Conservation (phyloP, 2,113 vertebrate species). For the Bostrychus sinensis region DNA sequence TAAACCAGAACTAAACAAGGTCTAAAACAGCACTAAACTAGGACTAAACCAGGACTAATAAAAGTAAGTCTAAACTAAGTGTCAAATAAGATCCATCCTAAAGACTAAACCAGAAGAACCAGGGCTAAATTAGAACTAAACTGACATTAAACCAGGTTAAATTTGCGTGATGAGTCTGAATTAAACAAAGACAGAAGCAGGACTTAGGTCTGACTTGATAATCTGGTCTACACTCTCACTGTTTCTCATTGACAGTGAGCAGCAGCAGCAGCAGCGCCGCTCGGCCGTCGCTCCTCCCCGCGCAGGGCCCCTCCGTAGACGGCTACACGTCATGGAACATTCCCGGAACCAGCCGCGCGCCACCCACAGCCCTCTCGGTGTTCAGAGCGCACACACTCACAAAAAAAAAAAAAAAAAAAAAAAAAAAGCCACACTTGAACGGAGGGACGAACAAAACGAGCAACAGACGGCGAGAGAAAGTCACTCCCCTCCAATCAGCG, state of each 20-base stretch:
- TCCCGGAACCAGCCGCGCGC: slow-evolving; percentile 78
- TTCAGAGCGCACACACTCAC: slow-evolving; percentile 3
- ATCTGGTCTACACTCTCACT: background rate
- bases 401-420: too few relatives aligned
- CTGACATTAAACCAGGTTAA: background rate
- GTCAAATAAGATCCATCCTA: background rate
- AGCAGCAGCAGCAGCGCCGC: slow-evolving; percentile 16
- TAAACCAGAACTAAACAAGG: too few relatives aligned
- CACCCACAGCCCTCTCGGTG: slow-evolving; percentile 57
- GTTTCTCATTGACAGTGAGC: background rate
- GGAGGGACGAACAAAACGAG: slow-evolving; percentile 49
- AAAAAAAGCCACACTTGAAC: too few relatives aligned
- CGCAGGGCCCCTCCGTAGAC: slow-evolving; percentile 64
- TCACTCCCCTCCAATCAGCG: slow-evolving; percentile 28
- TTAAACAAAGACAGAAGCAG: too few relatives aligned
- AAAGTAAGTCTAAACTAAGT: too few relatives aligned
- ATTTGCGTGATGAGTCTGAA: too few relatives aligned
- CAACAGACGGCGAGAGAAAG: slow-evolving; percentile 59
- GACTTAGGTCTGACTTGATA: too few relatives aligned
- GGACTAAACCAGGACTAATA: too few relatives aligned
- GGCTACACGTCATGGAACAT: slow-evolving; percentile 79
- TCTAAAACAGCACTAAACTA: too few relatives aligned
- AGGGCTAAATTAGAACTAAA: background rate
- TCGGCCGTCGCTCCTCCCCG: slow-evolving; percentile 55
- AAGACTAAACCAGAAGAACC: background rate